Conservation (phyloP, 1,140 invertebrate species). For the Vollenhovia emeryi region DNA sequence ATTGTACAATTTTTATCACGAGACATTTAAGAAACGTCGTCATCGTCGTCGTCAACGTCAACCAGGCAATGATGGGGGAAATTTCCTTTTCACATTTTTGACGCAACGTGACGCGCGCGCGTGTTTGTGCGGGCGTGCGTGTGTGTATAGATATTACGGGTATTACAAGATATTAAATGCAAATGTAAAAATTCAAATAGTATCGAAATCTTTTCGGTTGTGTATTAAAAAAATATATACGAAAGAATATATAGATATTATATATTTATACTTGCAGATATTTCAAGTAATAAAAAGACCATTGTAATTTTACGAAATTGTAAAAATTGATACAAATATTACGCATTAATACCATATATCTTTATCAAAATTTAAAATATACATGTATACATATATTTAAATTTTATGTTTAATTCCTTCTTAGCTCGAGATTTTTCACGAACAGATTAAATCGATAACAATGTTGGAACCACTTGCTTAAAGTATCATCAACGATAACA, state of each 20-base stretch:
- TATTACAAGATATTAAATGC: no score
- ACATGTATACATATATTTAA: neutral
- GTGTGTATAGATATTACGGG: no score
- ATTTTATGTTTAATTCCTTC: neutral
- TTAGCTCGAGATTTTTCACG: neutral
- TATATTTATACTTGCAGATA: constrained; percentile 10
- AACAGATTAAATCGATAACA: neutral
- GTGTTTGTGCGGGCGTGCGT: no score
- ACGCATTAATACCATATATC: neutral
- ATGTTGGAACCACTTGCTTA: neutral
- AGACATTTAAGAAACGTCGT: no score
- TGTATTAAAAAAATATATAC: neutral
- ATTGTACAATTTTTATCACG: no score
- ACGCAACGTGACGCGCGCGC: no score
- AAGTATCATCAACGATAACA: neutral
- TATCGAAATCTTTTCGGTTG: neutral
- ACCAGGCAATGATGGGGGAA: no score
- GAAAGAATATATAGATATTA: neutral
- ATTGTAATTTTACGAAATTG: neutral
- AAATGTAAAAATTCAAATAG: constrained; percentile 41
- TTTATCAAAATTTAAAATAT: constrained; percentile 33
- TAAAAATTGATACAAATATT: constrained; percentile 32
- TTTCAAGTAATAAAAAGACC: constrained; percentile 10
- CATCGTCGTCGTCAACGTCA: no score
- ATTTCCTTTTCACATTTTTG: no score